Conservation (phyloP, 2,113 vertebrate species). For the Vombatus ursinus region DNA sequence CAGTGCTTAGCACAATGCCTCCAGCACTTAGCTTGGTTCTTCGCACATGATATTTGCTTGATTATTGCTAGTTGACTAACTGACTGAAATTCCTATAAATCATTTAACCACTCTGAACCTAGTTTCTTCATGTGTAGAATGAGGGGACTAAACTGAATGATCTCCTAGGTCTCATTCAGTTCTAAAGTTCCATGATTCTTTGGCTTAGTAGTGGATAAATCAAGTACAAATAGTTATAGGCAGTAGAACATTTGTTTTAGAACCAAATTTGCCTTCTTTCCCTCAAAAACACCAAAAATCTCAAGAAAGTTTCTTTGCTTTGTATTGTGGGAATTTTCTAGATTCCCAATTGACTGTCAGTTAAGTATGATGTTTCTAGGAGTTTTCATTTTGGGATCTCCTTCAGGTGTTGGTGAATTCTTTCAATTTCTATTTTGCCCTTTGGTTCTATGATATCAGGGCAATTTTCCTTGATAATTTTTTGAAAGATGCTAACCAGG, state of each 20-base stretch:
- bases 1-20: not conserved
- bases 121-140: not conserved
- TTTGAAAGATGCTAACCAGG: not conserved
- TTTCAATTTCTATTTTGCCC: not conserved
- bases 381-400: not conserved
- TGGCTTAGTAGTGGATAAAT: not conserved
- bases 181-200: not conserved
- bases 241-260: not conserved
- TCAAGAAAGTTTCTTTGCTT: not conserved
- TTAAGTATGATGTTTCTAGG: not conserved
- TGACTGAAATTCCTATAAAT: not conserved
- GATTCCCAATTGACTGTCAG: not conserved
- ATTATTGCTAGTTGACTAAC: not conserved
- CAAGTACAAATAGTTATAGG: not conserved
- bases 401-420: not conserved
- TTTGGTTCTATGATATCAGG: not conserved
- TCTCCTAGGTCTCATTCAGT: not conserved
- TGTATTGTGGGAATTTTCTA: not conserved
- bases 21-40: not conserved
- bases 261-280: not conserved
- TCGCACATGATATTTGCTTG: not conserved
- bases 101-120: not conserved
- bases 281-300: not conserved
- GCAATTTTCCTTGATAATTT: not conserved
- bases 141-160: not conserved